Percentiles rank a stretch among this genome's conserved stretches.
These are phyloP conservation scores for Saguinus imperator DNA, from an alignment of 2,113 vertebrate genomes.

Conservation along the genomic window DNA sequence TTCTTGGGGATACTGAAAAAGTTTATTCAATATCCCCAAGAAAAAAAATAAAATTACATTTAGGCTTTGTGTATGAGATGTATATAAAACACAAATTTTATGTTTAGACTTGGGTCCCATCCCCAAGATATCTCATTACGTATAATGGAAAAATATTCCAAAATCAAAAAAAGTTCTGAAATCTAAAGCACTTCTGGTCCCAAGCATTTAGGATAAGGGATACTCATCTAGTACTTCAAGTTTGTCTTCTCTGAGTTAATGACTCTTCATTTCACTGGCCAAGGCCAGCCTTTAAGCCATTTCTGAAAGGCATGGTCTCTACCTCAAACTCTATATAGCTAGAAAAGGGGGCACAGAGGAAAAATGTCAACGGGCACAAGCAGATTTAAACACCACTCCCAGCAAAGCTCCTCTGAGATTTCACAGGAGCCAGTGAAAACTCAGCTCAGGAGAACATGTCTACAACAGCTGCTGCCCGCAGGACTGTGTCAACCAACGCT, in stretches of 20 bases:
- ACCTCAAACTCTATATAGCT: neutral
- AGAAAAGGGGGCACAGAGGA: neutral
- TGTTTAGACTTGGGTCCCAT: too few species aligned
- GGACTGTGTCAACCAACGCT: neutral
- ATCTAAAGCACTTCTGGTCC: too few species aligned
- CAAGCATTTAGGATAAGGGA: too few species aligned
- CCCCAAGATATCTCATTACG: too few species aligned
- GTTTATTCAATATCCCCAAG: too few species aligned
- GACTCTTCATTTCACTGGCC: neutral
- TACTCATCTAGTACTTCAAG: neutral
- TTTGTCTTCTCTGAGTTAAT: neutral
- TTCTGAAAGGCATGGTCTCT: neutral
- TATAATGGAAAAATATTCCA: too few species aligned
- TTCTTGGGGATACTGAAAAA: too few species aligned
- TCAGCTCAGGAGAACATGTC: rapidly evolving
- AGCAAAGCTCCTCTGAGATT: neutral
- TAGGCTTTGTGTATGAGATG: too few species aligned
- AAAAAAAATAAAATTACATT: too few species aligned
- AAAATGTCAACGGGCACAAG: neutral
- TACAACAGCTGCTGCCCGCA: neutral
- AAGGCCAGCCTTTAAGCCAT: neutral
- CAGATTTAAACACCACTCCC: neutral
- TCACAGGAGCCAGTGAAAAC: neutral
- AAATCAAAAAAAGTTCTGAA: too few species aligned
- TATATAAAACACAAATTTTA: too few species aligned